Evolutionary conservation across 2,113 vertebrate species (phyloP).

Genomic region (Mesitornis unicolor): DNA sequence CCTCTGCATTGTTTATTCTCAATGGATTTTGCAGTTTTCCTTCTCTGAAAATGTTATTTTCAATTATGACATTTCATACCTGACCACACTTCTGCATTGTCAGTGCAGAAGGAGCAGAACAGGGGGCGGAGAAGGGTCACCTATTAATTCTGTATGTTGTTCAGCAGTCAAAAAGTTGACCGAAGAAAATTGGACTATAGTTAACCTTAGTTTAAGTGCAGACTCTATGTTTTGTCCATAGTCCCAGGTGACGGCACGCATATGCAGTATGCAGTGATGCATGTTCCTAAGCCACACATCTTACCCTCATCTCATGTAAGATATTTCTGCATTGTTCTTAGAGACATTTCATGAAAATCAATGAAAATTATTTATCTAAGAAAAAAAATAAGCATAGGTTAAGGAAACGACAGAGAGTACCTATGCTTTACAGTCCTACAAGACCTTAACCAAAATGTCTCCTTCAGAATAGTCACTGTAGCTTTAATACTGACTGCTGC

Average conservation of each 20-base stretch:
- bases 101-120: background rate
- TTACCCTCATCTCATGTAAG: background rate
- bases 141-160: background rate
- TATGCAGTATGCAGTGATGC: background rate
- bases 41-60: background rate
- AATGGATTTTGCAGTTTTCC: background rate
- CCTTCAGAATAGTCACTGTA: background rate
- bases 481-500: constrained; percentile 64
- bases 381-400: background rate
- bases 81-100: background rate
- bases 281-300: background rate
- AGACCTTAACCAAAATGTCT: constrained; percentile 25
- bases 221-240: background rate
- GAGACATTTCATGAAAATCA: constrained; percentile 33
- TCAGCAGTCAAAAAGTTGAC: background rate
- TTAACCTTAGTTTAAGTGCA: background rate
- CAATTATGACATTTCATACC: background rate
- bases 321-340: constrained; percentile 22
- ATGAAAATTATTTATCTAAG: background rate
- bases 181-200: background rate
- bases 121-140: background rate
- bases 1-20: background rate
- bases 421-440: background rate
- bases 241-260: background rate
- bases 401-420: background rate